Base-by-base conservation (phyloP, 1,140 invertebrate genomes). In the Tribolium castaneum region DNA sequence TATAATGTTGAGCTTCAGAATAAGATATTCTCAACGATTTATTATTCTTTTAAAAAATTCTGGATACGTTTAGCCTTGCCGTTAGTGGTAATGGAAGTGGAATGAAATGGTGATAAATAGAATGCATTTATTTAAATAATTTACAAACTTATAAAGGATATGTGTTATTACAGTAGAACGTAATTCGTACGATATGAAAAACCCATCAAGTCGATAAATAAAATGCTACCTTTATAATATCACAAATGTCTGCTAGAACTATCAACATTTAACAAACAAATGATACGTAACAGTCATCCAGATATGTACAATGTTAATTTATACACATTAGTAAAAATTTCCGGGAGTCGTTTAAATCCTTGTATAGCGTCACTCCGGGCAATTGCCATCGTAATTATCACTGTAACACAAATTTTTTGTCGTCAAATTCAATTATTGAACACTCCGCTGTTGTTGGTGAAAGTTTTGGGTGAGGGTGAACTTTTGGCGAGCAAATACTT, bases 401-500 rank as follows among this genome's bases (percentile, higher is more conserved):
- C 54, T 59, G 54, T 59, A 22, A 59, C 54, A 75, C 54, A 75
- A 75, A 54, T 62, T 62, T 66, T 66, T 66, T 70, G 59, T 66
- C 59, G 25, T n/a, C 9, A 50, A 73, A 75, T 70, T 70, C 70
- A 77, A 77, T 77, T 79, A 75, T 81, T 78, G 51, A 80, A 81
- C 59, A 81, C 59, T 52, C 72, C 75, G 62, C 77, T 78, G 25
- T 80, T 66, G 45, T 79, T 52, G 13, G 75, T 79, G 14, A 81
- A 81, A 39, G 79, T 75, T 54, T 80, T 82, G 12, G 82, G 80
- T 7, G 85, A 84, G n/a, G 54, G 25, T 9, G 80, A 79, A 71
- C 82, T 87, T 74, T 87, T 87, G 13, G 89, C 81, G 84, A 89
- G 87, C 16, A 90, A 86, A 76, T 89, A 87, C 76, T 87, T 87